Base-by-base conservation (phyloP, 2,888 invertebrate genomes). In the Nephrotoma appendiculata region DNA sequence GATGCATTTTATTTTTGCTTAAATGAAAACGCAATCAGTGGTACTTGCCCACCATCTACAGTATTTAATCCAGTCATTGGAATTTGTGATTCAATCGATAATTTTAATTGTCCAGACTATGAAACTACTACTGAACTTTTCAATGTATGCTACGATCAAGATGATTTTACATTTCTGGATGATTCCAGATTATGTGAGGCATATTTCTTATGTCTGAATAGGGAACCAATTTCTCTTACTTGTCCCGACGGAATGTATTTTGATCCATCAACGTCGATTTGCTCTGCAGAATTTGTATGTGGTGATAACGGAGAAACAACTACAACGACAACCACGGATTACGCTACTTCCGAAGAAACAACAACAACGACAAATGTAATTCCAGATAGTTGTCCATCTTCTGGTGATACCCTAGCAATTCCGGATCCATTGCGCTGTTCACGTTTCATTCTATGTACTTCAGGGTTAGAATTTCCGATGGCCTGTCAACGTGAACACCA, bases 181-280 rank as follows among this genome's bases (percentile, higher is more conserved):
- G 41, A 84, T 86, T 41, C 41, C 6, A 41, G 48, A 48, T 12
- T 9, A 84, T 48, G 83, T 84, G 48, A 31, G 5, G 41, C 9
- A 15, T 43, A 44, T 85, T 86, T 57, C 12, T 9, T 57, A 9
- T 86, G 52, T 57, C 5, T 57, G 6, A 83, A 41, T 57, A 85
- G 86, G 3, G 5, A 12, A 6, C n/a, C 85, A n/a, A 19, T 43
- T 4, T 71, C 44, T 84, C 48, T 43, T 41, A 86, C 86, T 1
- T 87, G 87, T 57, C 86, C 52, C 1, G 9, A 15, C 1, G 86
- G 52, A 5, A 86, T 2, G 2, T 57, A 85, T 85, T 87, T 87
- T 44, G 57, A 87, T 85, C 43, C 84, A 42, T 42, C 12, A n/a
- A 41, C 12, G 2, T 19, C 85, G 57, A 12, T 45, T 12, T 87